Evolutionary conservation across 2,113 vertebrate genomes (phyloP).

Genomic region (Tenrec ecaudatus): DNA sequence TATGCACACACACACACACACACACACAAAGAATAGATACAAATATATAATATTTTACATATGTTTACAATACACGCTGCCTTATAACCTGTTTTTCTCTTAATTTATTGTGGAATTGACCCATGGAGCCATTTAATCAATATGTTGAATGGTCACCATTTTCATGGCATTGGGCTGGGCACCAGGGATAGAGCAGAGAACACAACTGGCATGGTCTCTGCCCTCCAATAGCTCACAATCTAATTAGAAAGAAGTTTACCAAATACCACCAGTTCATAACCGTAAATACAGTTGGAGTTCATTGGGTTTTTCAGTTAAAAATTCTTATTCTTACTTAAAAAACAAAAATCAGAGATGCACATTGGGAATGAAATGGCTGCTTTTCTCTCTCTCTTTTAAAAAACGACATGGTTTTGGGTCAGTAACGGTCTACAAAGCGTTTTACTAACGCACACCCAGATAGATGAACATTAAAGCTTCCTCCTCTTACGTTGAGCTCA

Average conservation of each 20-base stretch:
- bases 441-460: neutral
- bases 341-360: neutral
- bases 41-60: too few relatives aligned
- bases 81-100: neutral
- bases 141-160: neutral
- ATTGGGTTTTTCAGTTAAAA: neutral
- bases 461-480: neutral
- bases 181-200: neutral
- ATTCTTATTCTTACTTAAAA: conserved; percentile 15
- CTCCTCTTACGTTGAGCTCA: neutral
- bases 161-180: neutral
- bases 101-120: neutral
- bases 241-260: conserved; percentile 18
- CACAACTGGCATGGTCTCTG: neutral
- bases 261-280: neutral
- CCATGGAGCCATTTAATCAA: neutral
- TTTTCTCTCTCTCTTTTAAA: neutral
- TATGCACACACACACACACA: too few relatives aligned
- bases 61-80: neutral
- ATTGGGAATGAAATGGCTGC: neutral
- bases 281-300: neutral
- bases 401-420: neutral
- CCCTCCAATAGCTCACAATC: neutral
- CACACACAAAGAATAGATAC: too few relatives aligned
- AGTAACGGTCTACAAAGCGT: too few relatives aligned